Percentiles rank a stretch among this genome's conserved stretches.
Conservation (phyloP, 2,113 vertebrate species). For the Charina bottae region DNA sequence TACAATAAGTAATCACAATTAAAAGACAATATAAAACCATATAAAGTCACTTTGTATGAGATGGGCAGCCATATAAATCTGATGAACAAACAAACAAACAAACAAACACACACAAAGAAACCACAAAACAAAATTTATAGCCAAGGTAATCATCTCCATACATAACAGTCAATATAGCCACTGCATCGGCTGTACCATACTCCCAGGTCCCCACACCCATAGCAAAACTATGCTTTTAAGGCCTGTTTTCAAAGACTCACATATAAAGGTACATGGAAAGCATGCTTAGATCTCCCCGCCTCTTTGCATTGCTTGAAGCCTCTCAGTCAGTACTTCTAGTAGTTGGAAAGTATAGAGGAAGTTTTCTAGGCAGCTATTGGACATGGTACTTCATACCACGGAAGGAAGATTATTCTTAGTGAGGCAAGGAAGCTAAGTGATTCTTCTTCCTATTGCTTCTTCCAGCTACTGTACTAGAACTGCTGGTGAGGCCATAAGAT, state of each 20-base stretch:
- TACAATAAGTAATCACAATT: too few species aligned
- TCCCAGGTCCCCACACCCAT: background rate
- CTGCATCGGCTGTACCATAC: background rate
- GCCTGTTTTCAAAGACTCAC: background rate
- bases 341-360: background rate
- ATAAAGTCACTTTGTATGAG: too few species aligned
- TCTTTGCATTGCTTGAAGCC: background rate
- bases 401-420: background rate
- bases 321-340: background rate
- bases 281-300: background rate
- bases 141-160: too few species aligned
- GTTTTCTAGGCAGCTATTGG: background rate
- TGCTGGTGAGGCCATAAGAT: background rate
- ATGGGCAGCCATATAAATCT: too few species aligned
- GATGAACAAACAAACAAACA: too few species aligned
- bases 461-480: background rate
- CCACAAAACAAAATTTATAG: too few species aligned
- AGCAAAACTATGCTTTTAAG: background rate
- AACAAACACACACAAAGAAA: too few species aligned
- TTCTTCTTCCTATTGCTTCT: background rate
- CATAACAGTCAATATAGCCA: too few species aligned
- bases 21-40: too few species aligned
- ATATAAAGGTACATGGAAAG: background rate
- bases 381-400: background rate
- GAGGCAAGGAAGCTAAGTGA: background rate